phyloP scores from a whole-genome alignment of 2,113 vertebrate genomes.

The Jacana jacana region DNA sequence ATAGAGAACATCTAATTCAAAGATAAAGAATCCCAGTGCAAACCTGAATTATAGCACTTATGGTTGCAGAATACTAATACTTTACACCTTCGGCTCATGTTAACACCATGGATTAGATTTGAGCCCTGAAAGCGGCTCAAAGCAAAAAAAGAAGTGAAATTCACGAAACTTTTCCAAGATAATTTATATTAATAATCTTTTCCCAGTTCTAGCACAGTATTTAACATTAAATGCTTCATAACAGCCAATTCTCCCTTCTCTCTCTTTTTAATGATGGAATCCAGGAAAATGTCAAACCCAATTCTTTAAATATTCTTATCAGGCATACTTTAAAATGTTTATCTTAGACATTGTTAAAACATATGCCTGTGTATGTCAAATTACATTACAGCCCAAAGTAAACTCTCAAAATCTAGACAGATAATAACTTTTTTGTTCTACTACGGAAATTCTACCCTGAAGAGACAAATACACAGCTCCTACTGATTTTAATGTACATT shows the following conservation, averaged over 20 bases:
- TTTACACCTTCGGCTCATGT: not conserved
- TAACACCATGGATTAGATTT: not conserved
- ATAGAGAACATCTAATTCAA: not conserved
- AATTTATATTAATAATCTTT: not conserved
- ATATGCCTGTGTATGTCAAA: not conserved
- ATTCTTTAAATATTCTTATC: not conserved
- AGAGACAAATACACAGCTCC: slow-evolving; percentile 30
- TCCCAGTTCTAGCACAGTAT: not conserved
- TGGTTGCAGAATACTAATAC: not conserved
- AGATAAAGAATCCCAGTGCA: not conserved
- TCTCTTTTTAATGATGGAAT: not conserved
- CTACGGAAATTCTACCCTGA: slow-evolving; percentile 21
- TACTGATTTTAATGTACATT: slow-evolving; percentile 26
- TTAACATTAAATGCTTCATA: not conserved
- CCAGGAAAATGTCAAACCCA: not conserved
- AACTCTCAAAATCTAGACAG: slow-evolving; percentile 18
- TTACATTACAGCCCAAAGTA: slow-evolving; percentile 8
- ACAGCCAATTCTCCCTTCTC: not conserved
- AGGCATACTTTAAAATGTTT: slow-evolving; percentile 24
- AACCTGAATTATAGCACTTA: not conserved
- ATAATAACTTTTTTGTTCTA: slow-evolving; percentile 27
- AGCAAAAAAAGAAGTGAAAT: not conserved
- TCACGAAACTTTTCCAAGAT: not conserved
- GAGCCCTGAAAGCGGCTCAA: not conserved
- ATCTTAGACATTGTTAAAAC: not conserved